Conservation (phyloP, 2,797 vertebrate species). For the Tarsius wallacei region DNA sequence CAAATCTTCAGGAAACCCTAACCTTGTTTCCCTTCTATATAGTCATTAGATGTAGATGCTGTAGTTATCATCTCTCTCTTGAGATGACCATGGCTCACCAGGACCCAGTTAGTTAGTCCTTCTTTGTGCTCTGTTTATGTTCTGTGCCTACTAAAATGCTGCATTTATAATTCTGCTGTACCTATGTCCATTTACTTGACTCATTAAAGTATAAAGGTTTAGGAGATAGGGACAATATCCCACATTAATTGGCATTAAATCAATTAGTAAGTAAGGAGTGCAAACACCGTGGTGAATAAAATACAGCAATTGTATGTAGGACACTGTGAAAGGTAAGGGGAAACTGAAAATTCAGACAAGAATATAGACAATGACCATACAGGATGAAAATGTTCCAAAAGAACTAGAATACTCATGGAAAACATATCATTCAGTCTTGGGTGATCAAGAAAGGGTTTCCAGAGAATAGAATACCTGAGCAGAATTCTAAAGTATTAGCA, state of each 20-base stretch:
- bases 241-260: not conserved
- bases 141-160: not conserved
- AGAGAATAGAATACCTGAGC: not conserved
- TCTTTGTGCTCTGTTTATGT: not conserved
- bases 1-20: not conserved
- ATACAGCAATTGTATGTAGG: not conserved
- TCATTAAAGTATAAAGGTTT: not conserved
- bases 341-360: not conserved
- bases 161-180: not conserved
- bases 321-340: fast-evolving
- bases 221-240: not conserved
- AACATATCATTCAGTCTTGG: not conserved
- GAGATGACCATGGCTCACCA: not conserved
- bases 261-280: not conserved
- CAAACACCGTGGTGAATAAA: not conserved
- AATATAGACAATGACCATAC: not conserved
- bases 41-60: not conserved
- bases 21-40: not conserved
- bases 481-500: not conserved
- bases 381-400: not conserved
- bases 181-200: not conserved
- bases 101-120: not conserved
- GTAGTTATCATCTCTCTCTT: not conserved
- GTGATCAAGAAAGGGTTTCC: not conserved
- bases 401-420: not conserved